Evolutionary conservation across 2,113 vertebrate species (phyloP).

Genomic region (Callaeas wilsoni): DNA sequence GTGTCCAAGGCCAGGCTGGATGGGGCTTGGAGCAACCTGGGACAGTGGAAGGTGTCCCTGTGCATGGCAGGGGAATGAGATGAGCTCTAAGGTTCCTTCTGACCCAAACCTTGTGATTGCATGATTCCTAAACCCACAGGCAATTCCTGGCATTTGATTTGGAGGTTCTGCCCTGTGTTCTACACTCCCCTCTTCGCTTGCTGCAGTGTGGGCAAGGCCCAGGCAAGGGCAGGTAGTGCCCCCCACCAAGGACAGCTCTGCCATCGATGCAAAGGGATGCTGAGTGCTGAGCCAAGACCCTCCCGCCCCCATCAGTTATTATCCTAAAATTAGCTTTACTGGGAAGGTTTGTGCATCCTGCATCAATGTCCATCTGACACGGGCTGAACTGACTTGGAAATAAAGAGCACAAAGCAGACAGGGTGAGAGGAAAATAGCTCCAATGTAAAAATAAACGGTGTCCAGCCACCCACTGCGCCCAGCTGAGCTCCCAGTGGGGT

Average conservation of each 20-base stretch:
- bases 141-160: not conserved
- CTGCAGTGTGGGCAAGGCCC: not conserved
- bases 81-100: not conserved
- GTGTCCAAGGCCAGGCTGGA: not conserved
- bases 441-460: slow-evolving; percentile 51
- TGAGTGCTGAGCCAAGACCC: not conserved
- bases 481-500: slow-evolving; percentile 50
- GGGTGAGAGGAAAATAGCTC: slow-evolving; percentile 33
- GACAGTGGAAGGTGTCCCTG: not conserved
- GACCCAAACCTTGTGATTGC: not conserved
- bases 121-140: not conserved
- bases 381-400: not conserved
- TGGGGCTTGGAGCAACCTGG: fast-evolving
- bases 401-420: slow-evolving; percentile 19
- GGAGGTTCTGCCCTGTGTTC: not conserved
- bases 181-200: not conserved
- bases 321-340: not conserved
- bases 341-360: not conserved
- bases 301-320: not conserved
- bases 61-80: not conserved
- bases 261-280: not conserved
- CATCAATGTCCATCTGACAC: slow-evolving; percentile 24
- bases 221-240: not conserved
- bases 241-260: not conserved
- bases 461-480: slow-evolving; percentile 18